These are phyloP conservation scores for Lethenteron reissneri DNA, from an alignment of 2,113 vertebrate genomes.

Conservation along the genomic window DNA sequence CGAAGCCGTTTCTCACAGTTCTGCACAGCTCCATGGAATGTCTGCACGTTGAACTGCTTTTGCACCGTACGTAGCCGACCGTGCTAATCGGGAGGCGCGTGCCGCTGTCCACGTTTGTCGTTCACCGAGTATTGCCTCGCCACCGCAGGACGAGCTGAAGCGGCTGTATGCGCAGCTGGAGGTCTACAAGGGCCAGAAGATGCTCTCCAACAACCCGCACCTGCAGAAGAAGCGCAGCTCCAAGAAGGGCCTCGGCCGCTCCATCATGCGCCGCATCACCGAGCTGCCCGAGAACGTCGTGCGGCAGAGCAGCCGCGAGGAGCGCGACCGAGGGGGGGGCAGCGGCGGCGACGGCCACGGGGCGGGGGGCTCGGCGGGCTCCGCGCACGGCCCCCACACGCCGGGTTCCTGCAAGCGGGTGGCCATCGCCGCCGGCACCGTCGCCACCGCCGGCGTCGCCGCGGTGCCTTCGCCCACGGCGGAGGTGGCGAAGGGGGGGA, in stretches of 20 bases:
- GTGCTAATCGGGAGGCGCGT: too few species aligned
- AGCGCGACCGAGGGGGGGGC: slow-evolving; percentile 24
- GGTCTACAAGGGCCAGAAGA: slow-evolving; percentile 53
- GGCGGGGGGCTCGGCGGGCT: slow-evolving; percentile 5
- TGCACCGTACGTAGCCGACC: too few species aligned
- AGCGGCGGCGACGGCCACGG: slow-evolving; percentile 11
- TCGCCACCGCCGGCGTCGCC: slow-evolving; percentile 19
- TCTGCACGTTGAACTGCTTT: too few species aligned
- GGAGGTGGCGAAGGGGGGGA: not conserved
- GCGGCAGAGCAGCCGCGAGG: slow-evolving; percentile 33
- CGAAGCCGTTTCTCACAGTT: too few species aligned
- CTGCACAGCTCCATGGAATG: too few species aligned
- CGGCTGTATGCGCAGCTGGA: slow-evolving; percentile 74
- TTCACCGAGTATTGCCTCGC: too few species aligned
- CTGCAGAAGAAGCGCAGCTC: slow-evolving; percentile 46
- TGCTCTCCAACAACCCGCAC: slow-evolving; percentile 66
- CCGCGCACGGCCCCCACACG: slow-evolving; percentile 8
- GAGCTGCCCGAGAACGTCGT: slow-evolving; percentile 40
- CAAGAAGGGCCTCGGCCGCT: slow-evolving; percentile 33
- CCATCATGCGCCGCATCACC: slow-evolving; percentile 29
- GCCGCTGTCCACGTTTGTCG: too few species aligned
- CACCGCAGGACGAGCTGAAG: slow-evolving; percentile 60
- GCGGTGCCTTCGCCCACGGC: not conserved
- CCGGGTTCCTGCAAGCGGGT: slow-evolving; percentile 24
- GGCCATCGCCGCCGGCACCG: slow-evolving; percentile 17